Percentiles rank a stretch among this genome's conserved stretches.
phyloP scores from a whole-genome alignment of 2,888 invertebrate genomes.

The Diadegma fenestrale region DNA sequence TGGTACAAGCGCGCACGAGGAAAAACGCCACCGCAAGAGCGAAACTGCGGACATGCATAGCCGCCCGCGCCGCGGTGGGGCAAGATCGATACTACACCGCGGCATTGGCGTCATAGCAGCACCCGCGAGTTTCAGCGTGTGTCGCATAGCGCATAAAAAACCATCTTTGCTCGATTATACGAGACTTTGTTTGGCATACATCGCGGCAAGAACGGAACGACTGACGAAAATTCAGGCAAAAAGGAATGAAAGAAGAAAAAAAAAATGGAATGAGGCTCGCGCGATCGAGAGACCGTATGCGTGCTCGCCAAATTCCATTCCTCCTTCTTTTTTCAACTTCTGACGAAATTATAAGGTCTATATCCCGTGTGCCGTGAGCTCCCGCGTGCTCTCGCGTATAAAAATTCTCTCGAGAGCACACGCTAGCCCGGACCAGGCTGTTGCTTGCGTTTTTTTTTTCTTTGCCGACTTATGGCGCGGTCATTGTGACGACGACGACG shows the following conservation, averaged over 20 bases:
- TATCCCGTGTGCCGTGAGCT: slow-evolving; percentile 44
- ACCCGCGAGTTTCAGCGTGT: too few relatives aligned
- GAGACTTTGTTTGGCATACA: neutral
- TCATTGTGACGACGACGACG: neutral
- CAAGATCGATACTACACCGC: slow-evolving; percentile 55
- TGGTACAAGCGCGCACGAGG: too few relatives aligned
- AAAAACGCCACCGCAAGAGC: too few relatives aligned
- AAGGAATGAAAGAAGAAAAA: neutral
- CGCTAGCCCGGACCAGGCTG: slow-evolving; percentile 7
- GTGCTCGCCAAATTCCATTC: slow-evolving; percentile 3
- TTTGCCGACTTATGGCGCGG: slow-evolving; percentile 26
- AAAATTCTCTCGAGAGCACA: neutral
- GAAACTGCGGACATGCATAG: too few relatives aligned
- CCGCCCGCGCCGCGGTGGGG: too few relatives aligned
- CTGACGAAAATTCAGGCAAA: neutral
- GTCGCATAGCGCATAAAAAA: too few relatives aligned
- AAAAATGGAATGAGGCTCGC: neutral
- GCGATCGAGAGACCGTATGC: slow-evolving; percentile 10
- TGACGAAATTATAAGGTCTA: slow-evolving; percentile 52
- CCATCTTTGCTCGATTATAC: too few relatives aligned
- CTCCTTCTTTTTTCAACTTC: neutral
- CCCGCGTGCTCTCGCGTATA: neutral
- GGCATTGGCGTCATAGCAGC: slow-evolving; percentile 60
- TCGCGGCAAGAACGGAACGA: neutral
- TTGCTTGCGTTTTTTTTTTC: neutral